phyloP scores from a whole-genome alignment of 2,113 vertebrate genomes.

The Siniperca chuatsi region DNA sequence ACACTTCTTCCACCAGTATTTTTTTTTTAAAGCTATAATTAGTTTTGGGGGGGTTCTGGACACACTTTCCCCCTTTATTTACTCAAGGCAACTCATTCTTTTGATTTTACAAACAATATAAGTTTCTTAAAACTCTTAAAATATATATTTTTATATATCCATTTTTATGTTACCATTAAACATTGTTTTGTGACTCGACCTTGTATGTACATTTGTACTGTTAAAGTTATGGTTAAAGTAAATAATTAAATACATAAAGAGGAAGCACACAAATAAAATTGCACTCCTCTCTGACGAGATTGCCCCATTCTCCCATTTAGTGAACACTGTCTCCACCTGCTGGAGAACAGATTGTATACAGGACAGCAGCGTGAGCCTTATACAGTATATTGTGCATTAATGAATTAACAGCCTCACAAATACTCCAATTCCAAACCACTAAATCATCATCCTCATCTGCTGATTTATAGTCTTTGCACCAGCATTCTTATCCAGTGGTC shows the following conservation, averaged over 20 bases:
- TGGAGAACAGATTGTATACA: neutral
- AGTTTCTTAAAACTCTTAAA: neutral
- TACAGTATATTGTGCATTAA: neutral
- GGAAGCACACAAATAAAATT: neutral
- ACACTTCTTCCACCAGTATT: no score
- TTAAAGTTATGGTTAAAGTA: neutral
- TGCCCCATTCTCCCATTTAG: neutral
- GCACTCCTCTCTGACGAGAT: neutral
- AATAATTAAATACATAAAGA: neutral
- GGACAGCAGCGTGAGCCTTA: neutral
- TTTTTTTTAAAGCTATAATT: neutral
- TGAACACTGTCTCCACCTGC: conserved; percentile 27
- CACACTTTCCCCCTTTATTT: neutral
- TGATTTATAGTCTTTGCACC: neutral
- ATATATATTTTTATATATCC: neutral
- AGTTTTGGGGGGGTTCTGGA: neutral
- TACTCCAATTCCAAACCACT: neutral
- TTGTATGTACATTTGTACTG: neutral
- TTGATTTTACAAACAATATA: neutral
- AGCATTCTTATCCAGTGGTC: neutral
- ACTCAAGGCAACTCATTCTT: neutral
- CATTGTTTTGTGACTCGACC: neutral
- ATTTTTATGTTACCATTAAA: neutral
- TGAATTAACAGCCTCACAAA: neutral
- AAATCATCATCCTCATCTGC: neutral